Evolutionary conservation across 2,797 vertebrate genomes (phyloP), one percentile per base, ranked within the genome.

Genomic region (Craterocephalus amniculus): DNA sequence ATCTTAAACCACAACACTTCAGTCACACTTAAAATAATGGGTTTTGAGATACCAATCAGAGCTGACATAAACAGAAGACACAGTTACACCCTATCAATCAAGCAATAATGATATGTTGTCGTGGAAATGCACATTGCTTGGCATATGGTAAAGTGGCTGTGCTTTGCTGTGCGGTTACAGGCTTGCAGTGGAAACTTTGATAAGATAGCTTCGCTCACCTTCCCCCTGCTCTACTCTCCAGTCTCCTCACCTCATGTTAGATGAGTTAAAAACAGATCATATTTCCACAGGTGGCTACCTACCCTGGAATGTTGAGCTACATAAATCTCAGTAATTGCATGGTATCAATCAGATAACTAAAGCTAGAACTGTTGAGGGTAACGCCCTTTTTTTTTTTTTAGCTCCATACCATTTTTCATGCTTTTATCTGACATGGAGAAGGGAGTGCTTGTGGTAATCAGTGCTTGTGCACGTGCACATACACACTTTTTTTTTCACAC

Each of bases 221-320:
- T 63, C 63, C 49, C 58, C 54, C 65, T 35, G 11, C 68, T 59
- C 4, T 40, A 22, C 58, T 68, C 49, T 52, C 48, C 51, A 16
- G 18, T 29, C 36, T 62, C 29, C 65, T 69, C 82, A 76, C 69
- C 72, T 56, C 3, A 35, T 75, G 78, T 80, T 58, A 57, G 77
- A 83, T 71, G 76, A 88, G 82, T 84, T 77, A 55, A 89, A 88
- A 89, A 86, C 87, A 86, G 90, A 92, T 93, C 90, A 70, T 86
- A 91, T 93, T 93, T 90, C 91, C 91, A 88, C 94, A 95, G 93
- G 93, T 95, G 94, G 89, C 90, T 90, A 91, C 90, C 81, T 67
- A 31, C 74, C n/a, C 85, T 84, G 94, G 94, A 94, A 95, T 94
- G 93, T 58, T 81, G 80, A 81, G 78, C 54, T 29, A 89, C 91